These are phyloP conservation scores for Sus cebifrons DNA, from an alignment of 2,797 vertebrate species.

Conservation along the genomic window DNA sequence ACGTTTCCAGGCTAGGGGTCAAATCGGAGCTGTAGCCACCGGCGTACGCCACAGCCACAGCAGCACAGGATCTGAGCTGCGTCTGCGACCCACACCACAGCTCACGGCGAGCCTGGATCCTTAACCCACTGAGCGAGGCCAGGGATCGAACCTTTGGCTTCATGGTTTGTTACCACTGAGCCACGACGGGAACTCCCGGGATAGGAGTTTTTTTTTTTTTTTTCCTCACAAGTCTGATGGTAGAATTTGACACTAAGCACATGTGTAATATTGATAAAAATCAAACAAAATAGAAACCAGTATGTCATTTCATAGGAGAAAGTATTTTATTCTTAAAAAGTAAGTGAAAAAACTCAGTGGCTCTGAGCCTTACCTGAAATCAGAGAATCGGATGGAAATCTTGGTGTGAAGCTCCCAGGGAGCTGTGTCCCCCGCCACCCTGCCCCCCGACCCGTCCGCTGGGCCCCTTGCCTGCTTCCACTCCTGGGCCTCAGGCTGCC, in stretches of 20 bases:
- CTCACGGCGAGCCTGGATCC: too few relatives aligned
- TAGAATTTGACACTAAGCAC: neutral
- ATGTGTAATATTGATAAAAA: neutral
- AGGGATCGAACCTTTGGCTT: too few relatives aligned
- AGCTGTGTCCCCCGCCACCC: too few relatives aligned
- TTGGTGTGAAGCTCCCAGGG: too few relatives aligned
- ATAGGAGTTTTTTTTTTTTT: neutral
- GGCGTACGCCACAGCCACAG: too few relatives aligned
- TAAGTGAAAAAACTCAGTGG: neutral
- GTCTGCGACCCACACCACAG: too few relatives aligned
- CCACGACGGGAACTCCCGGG: neutral
- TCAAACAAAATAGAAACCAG: slow-evolving; percentile 25
- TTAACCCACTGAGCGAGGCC: too few relatives aligned
- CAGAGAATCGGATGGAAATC: neutral
- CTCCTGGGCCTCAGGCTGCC: neutral
- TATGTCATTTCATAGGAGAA: neutral
- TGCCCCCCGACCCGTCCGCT: neutral
- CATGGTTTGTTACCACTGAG: too few relatives aligned
- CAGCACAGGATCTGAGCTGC: too few relatives aligned
- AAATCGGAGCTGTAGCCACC: too few relatives aligned
- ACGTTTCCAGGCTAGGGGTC: too few relatives aligned
- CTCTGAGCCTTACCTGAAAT: neutral
- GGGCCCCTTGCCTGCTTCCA: neutral
- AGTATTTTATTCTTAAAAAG: neutral
- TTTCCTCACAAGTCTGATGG: neutral